Evolutionary conservation across 2,888 invertebrate species (phyloP), one percentile per base, ranked within the genome.

Genomic region (Ormyrus labotus): DNA sequence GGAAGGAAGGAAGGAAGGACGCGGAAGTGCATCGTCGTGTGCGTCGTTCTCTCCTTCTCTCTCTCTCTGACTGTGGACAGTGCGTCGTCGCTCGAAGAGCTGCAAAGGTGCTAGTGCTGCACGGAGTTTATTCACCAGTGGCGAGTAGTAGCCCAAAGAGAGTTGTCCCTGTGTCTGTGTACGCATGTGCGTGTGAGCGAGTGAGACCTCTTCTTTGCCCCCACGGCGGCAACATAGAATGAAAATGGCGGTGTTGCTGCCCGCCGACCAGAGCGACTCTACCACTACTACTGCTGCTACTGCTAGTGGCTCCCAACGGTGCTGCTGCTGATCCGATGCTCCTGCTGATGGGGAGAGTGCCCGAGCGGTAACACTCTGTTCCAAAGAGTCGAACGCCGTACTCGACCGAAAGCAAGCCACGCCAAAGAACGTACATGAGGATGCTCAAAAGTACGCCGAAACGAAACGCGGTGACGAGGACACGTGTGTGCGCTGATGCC

Each of bases 241-340:
- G 88, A 90, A 90, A 89, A 90, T 90, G 90, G 90, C 90, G 90
- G 89, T 88, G 86, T 87, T 87, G 85, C 85, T 84, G 86, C 86
- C 85, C 86, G 86, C 84, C 84, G 84, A 74, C 63, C 60, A 6
- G 70, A 80, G 60, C 53, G 73, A 80, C 74, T 74, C 74, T 73
- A 73, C 64, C 58, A 75, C 69, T 67, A 67, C 67, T 64, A 77
- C 50, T 70, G 84, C 85, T 86, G 85, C 83, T 83, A 81, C 74
- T 84, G 83, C 71, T 45, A 51, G 45, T 72, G 50, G 63, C 58
- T 71, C 58, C 61, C 45, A 51, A 57, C 74, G 10, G n/a, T 63
- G 68, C 55, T 61, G 55, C 57, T 50, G 71, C 63, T 64, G 65
- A 34, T 34, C 47, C 10, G 48, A 50, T n/a, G 51, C 61, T 19